Evolutionary conservation across 2,797 vertebrate species (phyloP).

Genomic region (Mionectes olivaceus): DNA sequence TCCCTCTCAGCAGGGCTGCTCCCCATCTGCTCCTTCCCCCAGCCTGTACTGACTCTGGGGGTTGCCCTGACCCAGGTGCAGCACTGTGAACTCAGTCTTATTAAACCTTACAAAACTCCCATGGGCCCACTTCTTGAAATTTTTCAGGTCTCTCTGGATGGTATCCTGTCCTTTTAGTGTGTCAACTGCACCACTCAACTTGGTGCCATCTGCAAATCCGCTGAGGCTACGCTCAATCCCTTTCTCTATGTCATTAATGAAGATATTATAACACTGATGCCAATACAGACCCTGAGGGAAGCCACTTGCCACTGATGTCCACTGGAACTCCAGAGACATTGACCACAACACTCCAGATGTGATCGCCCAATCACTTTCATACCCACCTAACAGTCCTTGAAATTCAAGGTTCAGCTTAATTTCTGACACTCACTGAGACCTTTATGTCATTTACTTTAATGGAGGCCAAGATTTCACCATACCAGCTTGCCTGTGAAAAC

Average conservation of each 20-base stretch:
- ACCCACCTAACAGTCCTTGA: not conserved
- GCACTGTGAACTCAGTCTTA: not conserved
- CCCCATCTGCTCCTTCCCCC: not conserved
- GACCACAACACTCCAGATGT: not conserved
- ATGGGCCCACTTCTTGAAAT: not conserved
- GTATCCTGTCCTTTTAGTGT: not conserved
- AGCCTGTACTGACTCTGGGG: rapidly evolving
- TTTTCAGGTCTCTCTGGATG: not conserved
- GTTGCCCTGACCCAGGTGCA: not conserved
- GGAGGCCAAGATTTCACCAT: not conserved
- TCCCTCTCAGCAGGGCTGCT: rapidly evolving
- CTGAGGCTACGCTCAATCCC: not conserved
- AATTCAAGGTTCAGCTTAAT: not conserved
- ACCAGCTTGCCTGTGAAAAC: not conserved
- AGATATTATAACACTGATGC: not conserved
- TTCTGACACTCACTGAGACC: not conserved
- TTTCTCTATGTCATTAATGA: not conserved
- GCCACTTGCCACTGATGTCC: not conserved
- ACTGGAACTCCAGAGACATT: not conserved
- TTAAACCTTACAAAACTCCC: not conserved
- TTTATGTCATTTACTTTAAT: not conserved
- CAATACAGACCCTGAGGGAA: not conserved
- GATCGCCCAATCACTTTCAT: not conserved
- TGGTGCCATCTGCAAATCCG: not conserved
- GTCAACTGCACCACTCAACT: not conserved